Base-by-base conservation (phyloP, 2,888 invertebrate species). In the Ormyrus nitidulus region DNA sequence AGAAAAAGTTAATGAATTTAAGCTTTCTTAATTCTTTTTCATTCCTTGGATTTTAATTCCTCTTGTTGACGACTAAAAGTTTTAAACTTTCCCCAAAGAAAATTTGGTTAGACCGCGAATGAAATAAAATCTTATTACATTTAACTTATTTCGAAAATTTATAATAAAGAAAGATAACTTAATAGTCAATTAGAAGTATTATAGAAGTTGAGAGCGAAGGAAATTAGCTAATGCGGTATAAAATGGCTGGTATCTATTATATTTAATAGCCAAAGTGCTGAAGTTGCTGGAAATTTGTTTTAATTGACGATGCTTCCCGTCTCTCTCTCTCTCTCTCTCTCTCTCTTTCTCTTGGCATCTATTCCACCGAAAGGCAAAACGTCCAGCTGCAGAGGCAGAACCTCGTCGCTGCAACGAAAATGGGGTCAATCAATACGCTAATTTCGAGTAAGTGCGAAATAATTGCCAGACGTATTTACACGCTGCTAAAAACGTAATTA, bases 371-470 rank as follows among this genome's bases (percentile, higher is more conserved):
- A 74, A 74, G 61, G 74, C 62, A 69, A 65, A 80, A 66, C 54
- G 61, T 66, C 54, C 54, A 48, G 61, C 49, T 72, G 49, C 48
- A 13, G 11, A 13, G 2, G 66, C 65, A 6, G 51, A 48, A 9
- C n/a, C n/a, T 54, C 8, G 46, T 7, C 59, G 56, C 10, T 51
- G 76, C 62, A 54, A 49, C 62, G 77, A 81, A 85, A 85, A 85
- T 78, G 83, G 77, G 86, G 85, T 85, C 85, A 86, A 86, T 85
- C 85, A 86, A 86, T 85, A 84, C 85, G 84, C 83, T 85, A 85
- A 87, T 87, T 87, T 85, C 83, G 81, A 81, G 80, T 82, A 85
- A 86, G 83, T 83, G 82, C 79, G 76, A 79, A 81, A 86, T 86
- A 86, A 87, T 86, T 86, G 84, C 84, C 59, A 82, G 83, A 74